Percentiles rank a stretch among this genome's conserved stretches.
Evolutionary conservation across 2,797 vertebrate species (phyloP).

Genomic region (Hemitrygon akajei): DNA sequence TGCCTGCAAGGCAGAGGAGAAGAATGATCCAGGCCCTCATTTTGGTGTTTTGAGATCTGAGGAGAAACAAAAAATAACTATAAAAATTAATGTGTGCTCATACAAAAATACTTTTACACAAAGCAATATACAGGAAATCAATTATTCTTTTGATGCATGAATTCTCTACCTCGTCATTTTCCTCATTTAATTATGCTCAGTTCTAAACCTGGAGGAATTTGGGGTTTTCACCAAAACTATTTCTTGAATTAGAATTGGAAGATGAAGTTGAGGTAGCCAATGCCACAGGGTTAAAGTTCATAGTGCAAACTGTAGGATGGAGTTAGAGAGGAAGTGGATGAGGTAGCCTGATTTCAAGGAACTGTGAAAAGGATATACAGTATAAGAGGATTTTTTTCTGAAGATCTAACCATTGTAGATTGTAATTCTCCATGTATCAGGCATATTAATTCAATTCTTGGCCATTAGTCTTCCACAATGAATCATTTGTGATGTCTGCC

Average conservation of each 20-base stretch:
- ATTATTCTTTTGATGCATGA: background rate
- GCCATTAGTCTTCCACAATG: background rate
- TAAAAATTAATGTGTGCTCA: background rate
- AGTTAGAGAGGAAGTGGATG: background rate
- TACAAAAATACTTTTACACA: background rate
- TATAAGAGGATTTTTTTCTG: background rate
- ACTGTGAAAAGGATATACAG: background rate
- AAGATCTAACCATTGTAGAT: background rate
- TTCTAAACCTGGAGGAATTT: background rate
- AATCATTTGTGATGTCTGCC: background rate
- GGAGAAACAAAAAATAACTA: too few species aligned
- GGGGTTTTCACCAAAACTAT: background rate
- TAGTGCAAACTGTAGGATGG: background rate
- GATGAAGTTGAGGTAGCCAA: background rate
- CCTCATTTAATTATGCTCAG: background rate
- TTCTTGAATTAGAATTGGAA: background rate
- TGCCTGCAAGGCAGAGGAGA: conserved; percentile 84
- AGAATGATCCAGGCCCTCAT: conserved; percentile 96
- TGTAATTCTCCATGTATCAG: background rate
- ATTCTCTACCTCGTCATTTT: background rate
- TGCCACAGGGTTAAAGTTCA: background rate
- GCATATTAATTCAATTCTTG: background rate
- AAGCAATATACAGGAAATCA: background rate
- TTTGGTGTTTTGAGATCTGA: conserved; percentile 47
- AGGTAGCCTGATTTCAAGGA: background rate